Percentiles rank a stretch among this genome's conserved stretches.
Conservation (phyloP, 2,113 vertebrate genomes). For the Rana temporaria region DNA sequence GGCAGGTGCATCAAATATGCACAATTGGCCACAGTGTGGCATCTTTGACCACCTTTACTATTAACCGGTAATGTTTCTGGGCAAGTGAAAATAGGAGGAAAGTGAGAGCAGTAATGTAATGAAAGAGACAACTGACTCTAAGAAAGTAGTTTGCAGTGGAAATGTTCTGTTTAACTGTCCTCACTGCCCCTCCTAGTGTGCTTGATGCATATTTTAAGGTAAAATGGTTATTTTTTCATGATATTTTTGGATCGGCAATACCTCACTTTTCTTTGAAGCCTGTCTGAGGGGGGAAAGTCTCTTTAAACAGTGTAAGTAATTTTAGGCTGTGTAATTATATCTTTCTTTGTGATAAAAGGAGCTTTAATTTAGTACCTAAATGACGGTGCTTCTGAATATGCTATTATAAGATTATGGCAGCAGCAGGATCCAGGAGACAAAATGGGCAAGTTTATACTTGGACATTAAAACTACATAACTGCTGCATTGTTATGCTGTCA, state of each 20-base stretch:
- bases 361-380: conserved; percentile 52
- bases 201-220: conserved; percentile 14
- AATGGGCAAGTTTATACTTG: conserved; percentile 2
- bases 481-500: too few relatives aligned
- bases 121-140: background rate
- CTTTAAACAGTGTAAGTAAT: conserved; percentile 17
- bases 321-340: conserved; percentile 49
- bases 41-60: too few relatives aligned
- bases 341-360: conserved; percentile 40
- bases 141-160: background rate
- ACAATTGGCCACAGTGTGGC: too few relatives aligned
- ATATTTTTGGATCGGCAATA: conserved; percentile 27
- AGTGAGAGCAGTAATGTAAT: background rate
- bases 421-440: background rate
- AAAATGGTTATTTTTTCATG: conserved; percentile 11
- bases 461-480: background rate
- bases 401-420: conserved; percentile 39
- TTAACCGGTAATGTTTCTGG: too few relatives aligned
- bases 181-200: background rate
- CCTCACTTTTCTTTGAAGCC: background rate
- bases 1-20: too few relatives aligned
- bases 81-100: too few relatives aligned
- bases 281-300: conserved; percentile 5
- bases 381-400: conserved; percentile 20
- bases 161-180: background rate